Conservation (phyloP, 2,113 vertebrate genomes). For the Platanista minor region DNA sequence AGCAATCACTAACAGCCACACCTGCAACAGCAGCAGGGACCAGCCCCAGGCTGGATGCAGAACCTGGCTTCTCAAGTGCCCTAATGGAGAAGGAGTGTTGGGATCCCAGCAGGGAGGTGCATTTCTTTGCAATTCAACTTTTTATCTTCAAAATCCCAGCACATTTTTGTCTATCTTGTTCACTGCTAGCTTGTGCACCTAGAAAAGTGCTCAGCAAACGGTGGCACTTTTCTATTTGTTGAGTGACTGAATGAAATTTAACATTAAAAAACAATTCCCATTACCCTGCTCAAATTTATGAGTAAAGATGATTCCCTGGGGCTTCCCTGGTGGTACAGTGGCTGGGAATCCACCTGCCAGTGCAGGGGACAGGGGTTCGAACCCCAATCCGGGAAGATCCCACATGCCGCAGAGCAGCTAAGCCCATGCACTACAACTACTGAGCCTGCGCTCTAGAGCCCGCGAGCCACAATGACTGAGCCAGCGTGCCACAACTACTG, state of each 20-base stretch:
- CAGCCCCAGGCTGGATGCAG: not conserved
- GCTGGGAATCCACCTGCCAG: too few species aligned
- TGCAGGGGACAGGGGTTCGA: too few species aligned
- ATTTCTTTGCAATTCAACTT: not conserved
- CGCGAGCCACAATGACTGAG: too few species aligned
- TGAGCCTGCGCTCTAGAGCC: too few species aligned
- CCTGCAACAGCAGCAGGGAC: not conserved
- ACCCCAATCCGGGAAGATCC: too few species aligned
- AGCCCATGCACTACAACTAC: too few species aligned
- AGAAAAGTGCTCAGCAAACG: not conserved
- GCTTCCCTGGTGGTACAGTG: too few species aligned
- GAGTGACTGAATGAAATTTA: not conserved
- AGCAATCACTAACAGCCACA: not conserved
- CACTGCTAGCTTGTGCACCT: not conserved
- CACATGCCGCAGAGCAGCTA: too few species aligned
- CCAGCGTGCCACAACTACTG: too few species aligned
- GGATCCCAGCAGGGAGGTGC: not conserved
- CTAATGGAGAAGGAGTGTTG: not conserved
- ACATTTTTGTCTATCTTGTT: not conserved
- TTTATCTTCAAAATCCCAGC: not conserved
- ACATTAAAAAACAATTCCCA: not conserved
- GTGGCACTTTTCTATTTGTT: not conserved
- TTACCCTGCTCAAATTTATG: not conserved
- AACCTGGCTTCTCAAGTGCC: not conserved
- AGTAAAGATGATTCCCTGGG: not conserved